phyloP scores from a whole-genome alignment of 2,888 invertebrate species.

The Dryobota labecula region DNA sequence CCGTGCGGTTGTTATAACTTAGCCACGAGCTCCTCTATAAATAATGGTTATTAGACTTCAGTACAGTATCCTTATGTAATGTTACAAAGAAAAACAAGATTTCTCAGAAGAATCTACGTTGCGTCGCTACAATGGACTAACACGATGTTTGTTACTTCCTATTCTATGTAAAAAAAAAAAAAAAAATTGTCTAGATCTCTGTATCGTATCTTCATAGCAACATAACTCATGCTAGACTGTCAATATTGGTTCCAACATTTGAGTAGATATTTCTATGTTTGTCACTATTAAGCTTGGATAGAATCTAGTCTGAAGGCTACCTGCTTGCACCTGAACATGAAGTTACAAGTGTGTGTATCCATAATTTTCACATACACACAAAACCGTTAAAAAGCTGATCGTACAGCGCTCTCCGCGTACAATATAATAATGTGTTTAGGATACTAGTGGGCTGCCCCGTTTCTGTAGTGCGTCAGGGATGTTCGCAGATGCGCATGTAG shows the following conservation, averaged over 20 bases:
- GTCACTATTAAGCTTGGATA: not conserved
- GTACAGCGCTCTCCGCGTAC: too few relatives aligned
- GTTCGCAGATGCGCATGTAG: too few relatives aligned
- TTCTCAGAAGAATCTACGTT: slow-evolving; percentile 3
- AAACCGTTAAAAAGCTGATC: too few relatives aligned
- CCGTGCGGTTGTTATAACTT: too few relatives aligned
- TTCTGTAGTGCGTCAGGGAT: too few relatives aligned
- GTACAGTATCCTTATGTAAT: not conserved
- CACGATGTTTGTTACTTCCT: slow-evolving; percentile 35
- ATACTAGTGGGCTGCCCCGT: too few relatives aligned
- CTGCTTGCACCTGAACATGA: not conserved
- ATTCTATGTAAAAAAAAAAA: slow-evolving; percentile 30
- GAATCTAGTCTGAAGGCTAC: not conserved
- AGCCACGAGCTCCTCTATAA: too few relatives aligned
- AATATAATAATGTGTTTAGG: too few relatives aligned
- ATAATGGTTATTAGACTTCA: too few relatives aligned
- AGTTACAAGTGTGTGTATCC: not conserved
- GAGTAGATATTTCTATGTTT: not conserved
- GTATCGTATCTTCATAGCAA: not conserved
- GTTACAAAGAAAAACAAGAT: slow-evolving; percentile 15
- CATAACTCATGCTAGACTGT: not conserved
- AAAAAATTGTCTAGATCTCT: slow-evolving; percentile 19
- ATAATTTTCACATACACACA: too few relatives aligned
- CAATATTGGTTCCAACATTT: slow-evolving; percentile 2
- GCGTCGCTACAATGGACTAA: slow-evolving; percentile 12